Base-by-base conservation (phyloP, 2,113 vertebrate genomes). In the Toxotes jaculatrix region DNA sequence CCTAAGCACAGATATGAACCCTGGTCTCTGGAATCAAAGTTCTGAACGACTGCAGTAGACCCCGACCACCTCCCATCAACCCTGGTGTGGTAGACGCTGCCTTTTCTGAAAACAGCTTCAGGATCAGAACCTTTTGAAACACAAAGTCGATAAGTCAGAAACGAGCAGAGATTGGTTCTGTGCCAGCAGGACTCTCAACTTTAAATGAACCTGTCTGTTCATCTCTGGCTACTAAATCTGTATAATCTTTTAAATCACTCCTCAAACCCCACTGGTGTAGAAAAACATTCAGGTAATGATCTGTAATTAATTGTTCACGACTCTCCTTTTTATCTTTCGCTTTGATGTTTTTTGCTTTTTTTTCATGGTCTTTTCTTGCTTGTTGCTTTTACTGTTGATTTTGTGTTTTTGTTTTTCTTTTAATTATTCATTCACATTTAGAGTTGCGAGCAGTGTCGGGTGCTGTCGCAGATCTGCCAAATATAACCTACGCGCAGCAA, bases 261-360 rank as follows among this genome's bases (percentile, higher is more conserved):
- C 34, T 55, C 42, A 49, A 53, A 34, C 23, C 67, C 56, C 63
- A 12, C 14, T 5, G 55, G 8, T 36, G 31, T 2, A 70, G 32
- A 79, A 62, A 53, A 70, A 73, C 66, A 79, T 23, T 59, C 66
- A 55, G 66, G 34, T 68, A 67, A 67, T 72, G 55, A 79, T 75
- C 65, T 66, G 7, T 36, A 40, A 71, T 79, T 71, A 56, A 66
- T 19, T 27, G 65, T 10, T 42, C 45, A 7, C 7, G 27, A 57
- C 40, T 62, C 9, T 17, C 13, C 32, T 13, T 14, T 63, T 76
- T n/a, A 63, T 66, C 47, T 38, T 38, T 21, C 36, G 56, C 76
- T 77, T 81, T 78, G 51, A 80, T 74, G 34, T 70, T 23, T 36
- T 12, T 3, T n/a, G 27, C 10, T 0, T 16, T 49, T 19, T 36